These are phyloP conservation scores for Myrmophylax atrothorax DNA, from an alignment of 2,113 vertebrate species.

Conservation along the genomic window DNA sequence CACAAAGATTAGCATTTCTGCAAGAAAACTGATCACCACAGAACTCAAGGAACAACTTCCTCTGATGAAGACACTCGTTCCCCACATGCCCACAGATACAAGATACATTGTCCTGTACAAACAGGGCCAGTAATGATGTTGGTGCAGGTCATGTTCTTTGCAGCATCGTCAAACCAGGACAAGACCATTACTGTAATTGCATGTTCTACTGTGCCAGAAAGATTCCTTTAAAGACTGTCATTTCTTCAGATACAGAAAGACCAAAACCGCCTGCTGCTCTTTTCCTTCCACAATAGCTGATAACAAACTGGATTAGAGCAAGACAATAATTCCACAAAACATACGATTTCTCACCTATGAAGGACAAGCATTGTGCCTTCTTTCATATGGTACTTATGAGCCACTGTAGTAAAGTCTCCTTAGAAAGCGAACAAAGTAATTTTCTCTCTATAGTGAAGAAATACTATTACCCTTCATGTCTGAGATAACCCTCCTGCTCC, in stretches of 20 bases:
- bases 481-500: not conserved
- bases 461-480: conserved; percentile 7
- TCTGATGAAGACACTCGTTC: not conserved
- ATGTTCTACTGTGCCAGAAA: not conserved
- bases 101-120: not conserved
- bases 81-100: not conserved
- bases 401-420: not conserved
- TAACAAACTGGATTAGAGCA: not conserved
- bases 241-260: not conserved
- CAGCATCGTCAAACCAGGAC: not conserved
- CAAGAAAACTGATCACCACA: fast-evolving
- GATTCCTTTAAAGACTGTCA: not conserved
- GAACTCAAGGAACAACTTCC: not conserved
- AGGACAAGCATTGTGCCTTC: not conserved
- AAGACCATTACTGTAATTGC: not conserved
- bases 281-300: not conserved
- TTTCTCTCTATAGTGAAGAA: conserved; percentile 11
- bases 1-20: not conserved
- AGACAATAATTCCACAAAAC: conserved; percentile 1
- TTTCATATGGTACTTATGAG: not conserved
- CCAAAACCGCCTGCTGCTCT: not conserved
- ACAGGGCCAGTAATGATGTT: not conserved
- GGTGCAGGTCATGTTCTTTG: not conserved
- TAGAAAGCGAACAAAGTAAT: not conserved
- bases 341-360: not conserved